Evolutionary conservation across 2,888 invertebrate species (phyloP), one percentile per base, ranked within the genome.

Genomic region (Zygaena filipendulae): DNA sequence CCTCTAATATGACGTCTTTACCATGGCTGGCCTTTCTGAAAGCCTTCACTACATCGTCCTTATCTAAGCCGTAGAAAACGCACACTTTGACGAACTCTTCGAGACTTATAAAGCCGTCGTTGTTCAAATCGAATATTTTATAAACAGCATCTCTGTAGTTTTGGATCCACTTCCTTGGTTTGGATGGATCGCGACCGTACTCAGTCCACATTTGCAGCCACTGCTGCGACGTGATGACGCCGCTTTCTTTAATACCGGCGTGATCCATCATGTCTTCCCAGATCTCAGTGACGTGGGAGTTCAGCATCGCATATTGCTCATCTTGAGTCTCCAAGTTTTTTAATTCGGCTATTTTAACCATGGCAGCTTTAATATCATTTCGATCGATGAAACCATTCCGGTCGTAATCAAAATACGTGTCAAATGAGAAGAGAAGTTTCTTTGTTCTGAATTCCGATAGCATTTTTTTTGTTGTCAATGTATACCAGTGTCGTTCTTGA

Each of bases 41-140:
- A 20, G 91, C 90, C 37, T 84, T 81, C 45, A 82, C 82, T 53
- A 89, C 88, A 51, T 91, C 90, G 14, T 82, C 75, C 36, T 83
- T 80, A 40, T 85, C 77, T 26, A 91, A 71, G 1, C 90, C 91
- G 49, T 90, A 91, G 53, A 86, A 86, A 41, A 85, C 85, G 63
- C 89, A 89, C 21, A 91, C 90, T n/a, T n/a, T n/a, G n/a, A n/a
- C n/a, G n/a, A n/a, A 92, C 59, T 92, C 92, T 14, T 84, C 83
- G 41, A 84, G 84, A 60, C 92, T 91, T 49, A 92, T 91, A 3
- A 38, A n/a, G n/a, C n/a, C n/a, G n/a, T n/a, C n/a, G n/a, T n/a
- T n/a, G n/a, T n/a, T n/a, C n/a, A n/a, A n/a, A n/a, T n/a, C n/a
- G n/a, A n/a, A n/a, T n/a, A 91, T 90, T 87, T 85, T 85, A 89